A percentile compares a stretch with the other conserved stretches of the same genome.
phyloP scores from a whole-genome alignment of 2,113 vertebrate species.

The Myrmophylax atrothorax region DNA sequence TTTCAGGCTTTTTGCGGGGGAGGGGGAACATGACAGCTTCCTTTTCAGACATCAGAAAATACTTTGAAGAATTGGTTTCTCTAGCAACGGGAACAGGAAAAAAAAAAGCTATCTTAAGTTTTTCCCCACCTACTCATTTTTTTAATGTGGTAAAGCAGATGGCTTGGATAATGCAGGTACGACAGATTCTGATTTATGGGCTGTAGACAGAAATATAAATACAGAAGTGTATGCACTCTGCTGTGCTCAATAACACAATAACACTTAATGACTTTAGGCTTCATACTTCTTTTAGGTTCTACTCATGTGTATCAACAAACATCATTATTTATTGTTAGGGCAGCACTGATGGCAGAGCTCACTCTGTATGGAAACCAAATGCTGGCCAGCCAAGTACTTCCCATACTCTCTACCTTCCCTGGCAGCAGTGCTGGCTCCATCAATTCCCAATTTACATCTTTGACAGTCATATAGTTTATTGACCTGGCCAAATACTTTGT shows the following conservation, averaged over 20 bases:
- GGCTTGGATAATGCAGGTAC: constrained; percentile 57
- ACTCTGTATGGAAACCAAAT: neutral
- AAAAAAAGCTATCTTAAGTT: constrained; percentile 20
- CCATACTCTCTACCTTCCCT: neutral
- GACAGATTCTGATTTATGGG: constrained; percentile 54
- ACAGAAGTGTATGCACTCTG: constrained; percentile 27
- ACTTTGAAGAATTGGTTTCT: constrained; percentile 49
- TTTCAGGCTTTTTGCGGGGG: constrained; percentile 28
- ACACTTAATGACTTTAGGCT: constrained; percentile 31
- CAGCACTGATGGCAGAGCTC: neutral
- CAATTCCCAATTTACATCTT: neutral
- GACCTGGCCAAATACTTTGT: neutral
- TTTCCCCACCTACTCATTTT: constrained; percentile 45
- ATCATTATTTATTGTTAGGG: constrained; percentile 24
- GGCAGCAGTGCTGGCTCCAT: neutral
- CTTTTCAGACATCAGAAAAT: constrained; percentile 49
- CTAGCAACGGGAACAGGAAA: constrained; percentile 59
- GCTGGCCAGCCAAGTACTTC: neutral
- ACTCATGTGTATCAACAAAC: neutral
- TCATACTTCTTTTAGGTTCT: constrained; percentile 28
- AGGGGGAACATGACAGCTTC: constrained; percentile 21
- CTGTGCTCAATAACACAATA: neutral
- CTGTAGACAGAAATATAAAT: constrained; percentile 48
- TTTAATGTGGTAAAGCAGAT: constrained; percentile 55
- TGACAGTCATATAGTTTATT: neutral